Evolutionary conservation across 2,888 invertebrate genomes (phyloP), one percentile per base, ranked within the genome.

Genomic region (Eutolmus rufibarbis): DNA sequence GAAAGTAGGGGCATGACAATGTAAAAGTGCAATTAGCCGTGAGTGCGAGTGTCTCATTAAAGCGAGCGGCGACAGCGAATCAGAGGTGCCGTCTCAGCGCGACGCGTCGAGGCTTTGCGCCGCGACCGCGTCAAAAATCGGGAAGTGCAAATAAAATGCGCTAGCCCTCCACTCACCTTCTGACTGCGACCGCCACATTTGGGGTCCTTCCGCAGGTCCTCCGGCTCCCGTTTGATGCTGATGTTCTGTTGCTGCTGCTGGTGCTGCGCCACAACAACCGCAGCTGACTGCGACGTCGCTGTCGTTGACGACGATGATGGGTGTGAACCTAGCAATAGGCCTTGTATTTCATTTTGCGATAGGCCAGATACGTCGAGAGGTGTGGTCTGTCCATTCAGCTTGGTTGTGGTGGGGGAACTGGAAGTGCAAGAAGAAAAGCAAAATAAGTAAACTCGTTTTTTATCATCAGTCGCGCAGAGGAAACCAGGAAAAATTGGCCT

Each of bases 261-360:
- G 46, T 89, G 89, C 74, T 89, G 90, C 28, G 86, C 86, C 78
- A 87, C 87, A 87, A 86, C 87, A 34, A 91, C 91, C 89, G 91
- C 91, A 66, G 77, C 82, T 77, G 88, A 81, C 79, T 79, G 79
- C 66, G 89, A 81, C 84, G 87, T 87, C 86, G 89, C 89, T 57
- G 91, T 89, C 88, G 91, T 90, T 88, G 91, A 88, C 79, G 91
- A 89, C 86, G 92, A 91, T 88, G 92, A 92, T 91, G 92, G 92
- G 92, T 93, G 93, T 91, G 93, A 91, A 91, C 93, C 93, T 90
- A 93, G 92, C 90, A 93, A 91, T 91, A 93, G 91, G 91, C 93
- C 93, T 92, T 93, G 93, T 90, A 93, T 92, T 91, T 93, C 93
- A 92, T 92, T 93, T 91, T 93, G 93, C 91, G 93, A 93, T 92